Percentiles rank a stretch among this genome's conserved stretches.
phyloP scores from a whole-genome alignment of 1,140 invertebrate species.

The Orius insidiosus region DNA sequence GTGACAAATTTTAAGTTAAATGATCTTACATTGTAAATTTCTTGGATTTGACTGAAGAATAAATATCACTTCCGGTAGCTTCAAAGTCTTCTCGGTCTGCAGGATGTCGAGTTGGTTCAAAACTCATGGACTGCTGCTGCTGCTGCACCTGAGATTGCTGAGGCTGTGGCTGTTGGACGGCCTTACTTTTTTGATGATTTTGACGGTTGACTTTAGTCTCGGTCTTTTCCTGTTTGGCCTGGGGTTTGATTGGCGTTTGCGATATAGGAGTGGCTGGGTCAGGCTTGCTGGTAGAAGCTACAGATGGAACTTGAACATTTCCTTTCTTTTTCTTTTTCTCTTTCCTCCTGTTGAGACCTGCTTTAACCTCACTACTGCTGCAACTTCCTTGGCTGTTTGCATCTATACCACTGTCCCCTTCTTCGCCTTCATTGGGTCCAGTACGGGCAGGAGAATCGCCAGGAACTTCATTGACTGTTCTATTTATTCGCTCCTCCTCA shows the following conservation, averaged over 20 bases:
- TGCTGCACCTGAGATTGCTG: conserved; percentile 4
- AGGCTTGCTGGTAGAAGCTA: conserved; percentile 12
- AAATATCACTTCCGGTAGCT: conserved; percentile 42
- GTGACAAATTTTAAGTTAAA: not conserved
- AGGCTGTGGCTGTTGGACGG: not conserved
- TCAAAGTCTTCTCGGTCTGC: conserved; percentile 49
- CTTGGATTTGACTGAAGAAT: conserved; percentile 31
- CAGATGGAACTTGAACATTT: conserved; percentile 3
- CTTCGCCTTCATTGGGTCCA: conserved; percentile 42
- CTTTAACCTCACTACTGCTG: conserved; percentile 50
- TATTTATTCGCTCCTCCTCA: conserved; percentile 27
- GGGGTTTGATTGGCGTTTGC: conserved; percentile 3
- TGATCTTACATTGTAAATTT: conserved; percentile 27
- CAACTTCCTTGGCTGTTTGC: conserved; percentile 70
- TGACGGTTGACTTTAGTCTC: not conserved
- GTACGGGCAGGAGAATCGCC: conserved; percentile 22
- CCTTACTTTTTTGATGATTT: not conserved
- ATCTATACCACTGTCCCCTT: conserved; percentile 73
- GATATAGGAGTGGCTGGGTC: not conserved
- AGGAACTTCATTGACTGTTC: conserved; percentile 11
- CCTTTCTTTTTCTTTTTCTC: conserved; percentile 49
- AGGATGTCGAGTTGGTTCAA: conserved; percentile 40
- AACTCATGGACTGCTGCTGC: conserved; percentile 31
- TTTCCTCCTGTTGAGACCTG: conserved; percentile 45
- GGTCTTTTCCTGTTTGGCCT: conserved; percentile 3